These are phyloP conservation scores for Rhodophaea formosa DNA, from an alignment of 2,888 invertebrate genomes.

Conservation along the genomic window DNA sequence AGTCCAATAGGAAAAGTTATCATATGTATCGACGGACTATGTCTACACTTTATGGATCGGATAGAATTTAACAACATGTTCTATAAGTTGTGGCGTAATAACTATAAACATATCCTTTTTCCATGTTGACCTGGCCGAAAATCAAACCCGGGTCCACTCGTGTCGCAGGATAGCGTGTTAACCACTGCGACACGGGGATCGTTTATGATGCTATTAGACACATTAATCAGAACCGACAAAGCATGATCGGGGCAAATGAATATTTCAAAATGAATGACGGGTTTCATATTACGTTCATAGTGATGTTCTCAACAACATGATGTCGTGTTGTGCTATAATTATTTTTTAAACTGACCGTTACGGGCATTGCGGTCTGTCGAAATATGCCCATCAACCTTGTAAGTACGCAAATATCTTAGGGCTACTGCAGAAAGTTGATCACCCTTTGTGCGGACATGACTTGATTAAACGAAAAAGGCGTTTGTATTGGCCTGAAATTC, in stretches of 20 bases:
- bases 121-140: too few species aligned
- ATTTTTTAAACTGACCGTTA: neutral
- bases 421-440: constrained; percentile 16
- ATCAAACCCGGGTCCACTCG: too few species aligned
- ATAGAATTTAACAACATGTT: too few species aligned
- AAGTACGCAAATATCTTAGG: neutral
- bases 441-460: neutral
- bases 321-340: constrained; percentile 11
- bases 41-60: too few species aligned
- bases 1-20: too few species aligned
- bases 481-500: constrained; percentile 10
- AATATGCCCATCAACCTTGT: constrained; percentile 8
- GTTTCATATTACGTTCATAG: constrained; percentile 18
- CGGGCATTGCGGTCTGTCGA: neutral
- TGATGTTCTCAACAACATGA: constrained; percentile 6
- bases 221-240: neutral
- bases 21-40: too few species aligned
- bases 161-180: too few species aligned
- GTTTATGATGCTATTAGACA: too few species aligned
- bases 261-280: constrained; percentile 28
- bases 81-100: too few species aligned
- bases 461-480: constrained; percentile 9
- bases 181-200: too few species aligned
- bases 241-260: constrained; percentile 23
- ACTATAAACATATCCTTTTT: too few species aligned